Evolutionary conservation across 1,140 invertebrate species (phyloP), one percentile per base, ranked within the genome.

Genomic region (Chrysomallon squamiferum): DNA sequence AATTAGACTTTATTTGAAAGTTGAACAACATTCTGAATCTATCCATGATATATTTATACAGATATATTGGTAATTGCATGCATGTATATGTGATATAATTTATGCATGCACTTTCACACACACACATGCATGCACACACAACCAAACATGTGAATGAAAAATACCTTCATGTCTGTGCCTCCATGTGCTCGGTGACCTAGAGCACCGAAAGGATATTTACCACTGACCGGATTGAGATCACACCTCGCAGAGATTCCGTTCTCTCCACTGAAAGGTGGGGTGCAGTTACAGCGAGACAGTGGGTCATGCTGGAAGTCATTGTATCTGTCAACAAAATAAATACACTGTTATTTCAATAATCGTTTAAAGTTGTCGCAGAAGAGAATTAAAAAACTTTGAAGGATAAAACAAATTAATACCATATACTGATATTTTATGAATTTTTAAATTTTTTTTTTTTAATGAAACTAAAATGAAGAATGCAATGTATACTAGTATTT

Each of bases 221-320:
- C 91, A 72, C 89, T 88, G 3, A 84, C 86, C 0, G 89, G 89
- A 83, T 93, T 92, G 43, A 92, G 85, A 81, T 93, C 92, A 82
- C 88, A 88, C 52, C 91, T 81, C 18, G 91, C 89, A 29, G 91
- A 89, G 73, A 93, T 92, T 32, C 89, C 90, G 84, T 91, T 91
- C 81, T 90, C 90, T 20, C 87, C 91, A 79, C 88, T 90, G 84
- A 91, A 92, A 1, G 91, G 91, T 5, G 92, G 92, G 18, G 74
- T 84, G 79, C 92, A 93, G 59, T 90, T 87, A 82, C 92, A 93
- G 58, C 84, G 81, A 25, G 91, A 87, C 25, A 91, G 84, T 18
- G 91, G 90, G 79, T 93, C 92, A 78, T 91, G 82, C 59, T 84
- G 86, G 83, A 87, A 93, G 82, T 93, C 88, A 82, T 93, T 93